phyloP scores from a whole-genome alignment of 2,888 invertebrate species.

The Drosophila picticornis region DNA sequence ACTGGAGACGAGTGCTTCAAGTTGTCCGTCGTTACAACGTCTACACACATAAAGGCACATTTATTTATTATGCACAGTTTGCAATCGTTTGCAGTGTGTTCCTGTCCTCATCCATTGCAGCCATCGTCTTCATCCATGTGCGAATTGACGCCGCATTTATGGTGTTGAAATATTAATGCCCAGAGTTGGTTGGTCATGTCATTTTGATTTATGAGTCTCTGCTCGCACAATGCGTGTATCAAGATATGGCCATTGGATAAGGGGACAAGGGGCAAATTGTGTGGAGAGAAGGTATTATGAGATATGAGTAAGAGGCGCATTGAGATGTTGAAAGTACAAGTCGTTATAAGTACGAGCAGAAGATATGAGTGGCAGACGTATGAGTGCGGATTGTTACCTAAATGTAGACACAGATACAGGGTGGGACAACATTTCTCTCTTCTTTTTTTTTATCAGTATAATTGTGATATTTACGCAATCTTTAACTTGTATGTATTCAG shows the following conservation, averaged over 20 bases:
- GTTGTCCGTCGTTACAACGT: slow-evolving; percentile 47
- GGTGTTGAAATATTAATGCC: slow-evolving; percentile 83
- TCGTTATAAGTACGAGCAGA: slow-evolving; percentile 39
- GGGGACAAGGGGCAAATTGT: too few species aligned
- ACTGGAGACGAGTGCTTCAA: slow-evolving; percentile 30
- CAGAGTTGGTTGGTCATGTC: slow-evolving; percentile 80
- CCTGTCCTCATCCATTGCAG: slow-evolving; percentile 40
- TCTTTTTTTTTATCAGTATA: not conserved
- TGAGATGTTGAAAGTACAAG: slow-evolving; percentile 66
- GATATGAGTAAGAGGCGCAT: slow-evolving; percentile 45
- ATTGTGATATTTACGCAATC: not conserved
- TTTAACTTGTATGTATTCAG: not conserved
- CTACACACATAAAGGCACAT: slow-evolving; percentile 43
- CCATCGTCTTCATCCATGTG: slow-evolving; percentile 60
- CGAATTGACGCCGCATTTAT: slow-evolving; percentile 81
- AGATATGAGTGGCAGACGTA: slow-evolving; percentile 37
- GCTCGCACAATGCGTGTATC: slow-evolving; percentile 41
- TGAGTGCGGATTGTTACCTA: slow-evolving; percentile 23
- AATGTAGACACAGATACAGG: slow-evolving; percentile 1
- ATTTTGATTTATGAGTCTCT: slow-evolving; percentile 74
- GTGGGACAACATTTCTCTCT: slow-evolving; percentile 1
- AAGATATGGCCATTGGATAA: not conserved
- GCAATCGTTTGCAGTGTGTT: slow-evolving; percentile 61
- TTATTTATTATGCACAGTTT: slow-evolving; percentile 80
- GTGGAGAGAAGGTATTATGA: slow-evolving; percentile 2